Conservation (phyloP, 2,797 vertebrate genomes). For the Chelmon rostratus region DNA sequence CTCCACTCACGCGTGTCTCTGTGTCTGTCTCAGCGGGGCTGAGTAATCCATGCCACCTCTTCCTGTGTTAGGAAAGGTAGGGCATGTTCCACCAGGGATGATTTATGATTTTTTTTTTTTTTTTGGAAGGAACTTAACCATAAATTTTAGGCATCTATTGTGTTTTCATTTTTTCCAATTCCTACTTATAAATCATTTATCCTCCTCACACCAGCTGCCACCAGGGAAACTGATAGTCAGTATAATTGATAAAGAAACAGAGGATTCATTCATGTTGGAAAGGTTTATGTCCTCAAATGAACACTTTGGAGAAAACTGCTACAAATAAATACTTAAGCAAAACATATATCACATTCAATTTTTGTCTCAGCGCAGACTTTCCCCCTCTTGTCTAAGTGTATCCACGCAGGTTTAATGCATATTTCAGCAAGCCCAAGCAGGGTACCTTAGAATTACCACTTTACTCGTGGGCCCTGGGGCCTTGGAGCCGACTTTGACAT, state of each 20-base stretch:
- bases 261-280: background rate
- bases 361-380: conserved; percentile 79
- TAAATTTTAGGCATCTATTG: conserved; percentile 44
- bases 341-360: conserved; percentile 65
- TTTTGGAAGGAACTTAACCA: conserved; percentile 36
- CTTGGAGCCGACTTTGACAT: conserved; percentile 94
- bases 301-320: conserved; percentile 35
- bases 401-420: conserved; percentile 94
- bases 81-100: conserved; percentile 62
- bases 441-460: conserved; percentile 93
- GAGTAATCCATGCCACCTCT: conserved; percentile 73
- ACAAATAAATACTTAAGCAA: conserved; percentile 61
- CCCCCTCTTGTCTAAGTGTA: conserved; percentile 84
- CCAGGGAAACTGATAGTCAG: conserved; percentile 12
- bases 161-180: conserved; percentile 38
- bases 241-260: background rate
- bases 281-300: conserved; percentile 22
- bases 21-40: conserved; percentile 62
- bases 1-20: conserved; percentile 39
- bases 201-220: background rate
- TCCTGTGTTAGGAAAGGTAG: conserved; percentile 72
- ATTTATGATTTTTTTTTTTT: conserved; percentile 62
- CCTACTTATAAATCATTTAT: conserved; percentile 23
- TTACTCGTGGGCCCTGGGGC: conserved; percentile 91
- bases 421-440: conserved; percentile 98